Evolutionary conservation across 2,797 vertebrate genomes (phyloP).

Genomic region (Lepidocolaptes lacrymiger): DNA sequence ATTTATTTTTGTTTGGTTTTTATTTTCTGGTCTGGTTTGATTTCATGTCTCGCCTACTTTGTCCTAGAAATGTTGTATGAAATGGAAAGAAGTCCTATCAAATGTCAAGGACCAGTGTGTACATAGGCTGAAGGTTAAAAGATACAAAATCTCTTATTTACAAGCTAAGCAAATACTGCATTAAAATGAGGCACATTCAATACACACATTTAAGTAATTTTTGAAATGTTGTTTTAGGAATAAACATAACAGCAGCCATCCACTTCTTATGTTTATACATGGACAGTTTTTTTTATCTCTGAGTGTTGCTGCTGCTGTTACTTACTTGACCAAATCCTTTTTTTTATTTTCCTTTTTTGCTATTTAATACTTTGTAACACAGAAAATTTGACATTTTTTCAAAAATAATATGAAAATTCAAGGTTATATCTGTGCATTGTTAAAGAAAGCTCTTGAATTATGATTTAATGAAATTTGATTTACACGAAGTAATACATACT

Average conservation of each 20-base stretch:
- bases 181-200: neutral
- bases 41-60: neutral
- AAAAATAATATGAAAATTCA: neutral
- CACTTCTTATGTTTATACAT: neutral
- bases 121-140: neutral
- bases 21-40: neutral
- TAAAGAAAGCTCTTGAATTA: neutral
- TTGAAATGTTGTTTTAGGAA: neutral
- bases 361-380: constrained; percentile 30
- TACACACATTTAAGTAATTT: neutral
- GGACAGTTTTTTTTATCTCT: constrained; percentile 3
- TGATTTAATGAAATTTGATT: neutral
- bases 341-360: neutral
- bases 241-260: neutral
- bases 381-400: neutral
- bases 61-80: neutral
- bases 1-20: neutral
- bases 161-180: neutral
- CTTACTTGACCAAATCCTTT: constrained; percentile 25
- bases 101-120: neutral
- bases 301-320: constrained; percentile 2
- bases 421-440: neutral
- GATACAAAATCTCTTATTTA: neutral
- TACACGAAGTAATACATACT: neutral
- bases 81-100: neutral